These are phyloP conservation scores for Myodes glareolus DNA, from an alignment of 2,113 vertebrate genomes.

Conservation along the genomic window DNA sequence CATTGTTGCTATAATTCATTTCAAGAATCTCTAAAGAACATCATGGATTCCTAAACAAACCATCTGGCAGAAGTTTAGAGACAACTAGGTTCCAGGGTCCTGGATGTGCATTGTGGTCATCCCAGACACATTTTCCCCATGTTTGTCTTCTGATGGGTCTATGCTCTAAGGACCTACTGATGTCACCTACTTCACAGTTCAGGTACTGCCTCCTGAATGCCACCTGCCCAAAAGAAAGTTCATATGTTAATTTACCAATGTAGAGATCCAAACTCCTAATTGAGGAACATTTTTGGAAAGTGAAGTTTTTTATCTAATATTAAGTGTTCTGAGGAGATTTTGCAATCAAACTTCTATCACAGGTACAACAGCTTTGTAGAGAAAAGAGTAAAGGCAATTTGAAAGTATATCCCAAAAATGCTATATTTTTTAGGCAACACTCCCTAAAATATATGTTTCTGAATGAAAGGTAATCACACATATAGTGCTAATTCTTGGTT, in stretches of 20 bases:
- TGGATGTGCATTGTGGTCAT: no score
- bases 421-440: no score
- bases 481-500: rapidly evolving
- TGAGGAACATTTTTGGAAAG: background rate
- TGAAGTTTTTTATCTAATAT: background rate
- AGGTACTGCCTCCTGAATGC: background rate
- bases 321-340: background rate
- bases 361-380: background rate
- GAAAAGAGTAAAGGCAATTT: background rate
- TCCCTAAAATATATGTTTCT: background rate
- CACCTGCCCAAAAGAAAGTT: background rate
- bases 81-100: no score
- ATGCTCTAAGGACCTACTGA: background rate
- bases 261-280: background rate
- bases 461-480: background rate
- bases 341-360: background rate
- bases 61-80: background rate
- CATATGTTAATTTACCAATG: background rate
- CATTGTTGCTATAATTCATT: background rate
- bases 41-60: background rate
- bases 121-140: background rate
- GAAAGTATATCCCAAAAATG: background rate
- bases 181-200: background rate
- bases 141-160: background rate
- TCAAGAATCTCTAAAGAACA: background rate